Conservation (phyloP, 2,113 vertebrate genomes). For the Strigops habroptila region DNA sequence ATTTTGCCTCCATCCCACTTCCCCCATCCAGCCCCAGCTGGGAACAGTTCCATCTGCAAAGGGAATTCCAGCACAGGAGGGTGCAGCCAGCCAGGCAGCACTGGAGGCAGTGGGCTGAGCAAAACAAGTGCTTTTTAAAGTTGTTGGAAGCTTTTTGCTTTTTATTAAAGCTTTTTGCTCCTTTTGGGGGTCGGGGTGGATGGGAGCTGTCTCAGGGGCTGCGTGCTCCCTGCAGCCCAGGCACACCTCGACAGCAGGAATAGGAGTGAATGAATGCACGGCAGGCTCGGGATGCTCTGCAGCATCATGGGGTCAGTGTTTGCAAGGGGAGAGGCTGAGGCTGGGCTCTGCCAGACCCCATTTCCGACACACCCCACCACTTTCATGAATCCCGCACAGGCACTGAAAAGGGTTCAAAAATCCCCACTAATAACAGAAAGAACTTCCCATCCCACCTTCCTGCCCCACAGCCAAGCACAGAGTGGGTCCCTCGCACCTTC, state of each 20-base stretch:
- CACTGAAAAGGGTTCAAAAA: neutral
- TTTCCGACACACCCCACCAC: neutral
- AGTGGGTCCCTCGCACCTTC: neutral
- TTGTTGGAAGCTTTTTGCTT: neutral
- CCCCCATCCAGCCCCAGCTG: neutral
- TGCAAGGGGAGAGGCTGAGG: neutral
- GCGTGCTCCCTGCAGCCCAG: neutral
- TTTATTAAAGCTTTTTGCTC: neutral
- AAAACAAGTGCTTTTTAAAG: conserved; percentile 26
- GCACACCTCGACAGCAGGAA: neutral
- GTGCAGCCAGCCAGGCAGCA: neutral
- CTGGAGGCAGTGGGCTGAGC: neutral
- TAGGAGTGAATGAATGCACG: fast-evolving
- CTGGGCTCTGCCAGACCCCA: neutral
- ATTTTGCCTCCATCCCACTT: neutral
- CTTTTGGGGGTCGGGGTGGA: neutral
- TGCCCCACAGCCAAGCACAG: neutral
- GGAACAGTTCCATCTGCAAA: neutral
- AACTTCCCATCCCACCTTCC: neutral
- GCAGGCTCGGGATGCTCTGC: neutral
- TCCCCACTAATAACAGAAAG: too few relatives aligned
- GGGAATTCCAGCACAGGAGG: neutral
- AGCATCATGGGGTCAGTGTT: fast-evolving
- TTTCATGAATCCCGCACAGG: fast-evolving
- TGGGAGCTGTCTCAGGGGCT: neutral